phyloP scores from a whole-genome alignment of 2,113 vertebrate species.

The Bufo gargarizans region DNA sequence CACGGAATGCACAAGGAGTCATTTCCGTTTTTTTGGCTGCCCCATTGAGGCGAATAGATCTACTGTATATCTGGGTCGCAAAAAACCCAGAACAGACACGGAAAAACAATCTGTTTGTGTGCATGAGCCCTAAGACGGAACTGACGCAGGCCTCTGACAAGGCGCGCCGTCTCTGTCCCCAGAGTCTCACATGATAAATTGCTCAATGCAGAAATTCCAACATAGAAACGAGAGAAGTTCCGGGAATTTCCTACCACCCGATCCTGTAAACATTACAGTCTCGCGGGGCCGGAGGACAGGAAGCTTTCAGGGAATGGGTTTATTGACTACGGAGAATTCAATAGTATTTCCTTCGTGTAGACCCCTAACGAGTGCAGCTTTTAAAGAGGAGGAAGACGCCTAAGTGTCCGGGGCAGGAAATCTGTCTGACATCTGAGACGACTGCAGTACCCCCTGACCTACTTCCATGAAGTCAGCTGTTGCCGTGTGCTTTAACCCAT shows the following conservation, averaged over 20 bases:
- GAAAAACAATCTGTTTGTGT: background rate
- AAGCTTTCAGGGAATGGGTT: constrained; percentile 68
- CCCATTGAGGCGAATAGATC: no score
- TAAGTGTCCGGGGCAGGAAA: background rate
- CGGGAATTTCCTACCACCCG: constrained; percentile 47
- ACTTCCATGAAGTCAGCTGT: background rate
- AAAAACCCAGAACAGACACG: no score
- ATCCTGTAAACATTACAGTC: constrained; percentile 61
- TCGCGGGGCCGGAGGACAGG: background rate
- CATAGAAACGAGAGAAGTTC: background rate
- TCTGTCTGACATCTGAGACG: background rate
- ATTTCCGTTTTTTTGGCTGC: no score
- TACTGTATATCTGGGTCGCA: no score
- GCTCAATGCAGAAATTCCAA: background rate
- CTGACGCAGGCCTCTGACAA: background rate
- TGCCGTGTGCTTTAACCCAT: background rate
- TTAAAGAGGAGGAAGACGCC: constrained; percentile 68
- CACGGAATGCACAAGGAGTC: no score
- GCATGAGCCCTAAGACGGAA: background rate
- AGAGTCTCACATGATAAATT: background rate
- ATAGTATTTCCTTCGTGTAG: constrained; percentile 72
- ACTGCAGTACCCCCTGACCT: background rate
- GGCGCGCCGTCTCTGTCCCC: no score
- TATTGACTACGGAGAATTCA: constrained; percentile 84
- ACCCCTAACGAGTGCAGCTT: constrained; percentile 70